Conservation (phyloP, 2,888 invertebrate genomes). For the Sarcophaga carnaria region DNA sequence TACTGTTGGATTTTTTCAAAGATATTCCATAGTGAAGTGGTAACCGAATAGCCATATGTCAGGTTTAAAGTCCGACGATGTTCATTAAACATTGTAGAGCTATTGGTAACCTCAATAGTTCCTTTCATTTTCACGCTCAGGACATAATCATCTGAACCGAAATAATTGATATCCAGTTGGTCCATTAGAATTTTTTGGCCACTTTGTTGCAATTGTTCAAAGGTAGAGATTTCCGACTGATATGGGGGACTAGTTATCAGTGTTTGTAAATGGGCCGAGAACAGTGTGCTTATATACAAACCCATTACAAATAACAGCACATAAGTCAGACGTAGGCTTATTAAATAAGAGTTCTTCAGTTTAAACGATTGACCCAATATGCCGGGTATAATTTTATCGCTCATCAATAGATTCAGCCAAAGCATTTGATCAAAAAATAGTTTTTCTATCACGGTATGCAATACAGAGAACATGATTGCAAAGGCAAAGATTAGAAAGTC, state of each 20-base stretch:
- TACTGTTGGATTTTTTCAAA: constrained; percentile 36
- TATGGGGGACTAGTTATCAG: constrained; percentile 58
- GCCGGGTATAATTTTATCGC: constrained; percentile 56
- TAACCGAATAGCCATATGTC: constrained; percentile 44
- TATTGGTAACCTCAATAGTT: constrained; percentile 1
- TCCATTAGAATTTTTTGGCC: constrained; percentile 4
- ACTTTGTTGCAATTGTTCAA: background rate
- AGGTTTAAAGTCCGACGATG: constrained; percentile 52
- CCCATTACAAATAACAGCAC: constrained; percentile 57
- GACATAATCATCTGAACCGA: background rate
- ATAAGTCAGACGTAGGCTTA: constrained; percentile 43
- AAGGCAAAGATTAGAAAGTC: constrained; percentile 8
- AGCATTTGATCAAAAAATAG: constrained; percentile 16
- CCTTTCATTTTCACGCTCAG: background rate
- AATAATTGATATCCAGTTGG: background rate
- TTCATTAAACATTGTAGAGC: constrained; percentile 2
- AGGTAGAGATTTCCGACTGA: background rate
- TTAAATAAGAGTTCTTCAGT: background rate
- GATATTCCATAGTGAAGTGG: constrained; percentile 50
- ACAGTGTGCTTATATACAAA: constrained; percentile 50
- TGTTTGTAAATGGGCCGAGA: constrained; percentile 57
- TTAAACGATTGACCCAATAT: constrained; percentile 51
- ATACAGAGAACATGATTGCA: constrained; percentile 33
- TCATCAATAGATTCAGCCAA: constrained; percentile 30
- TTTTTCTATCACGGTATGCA: constrained; percentile 34